Conservation (phyloP, 2,797 vertebrate species). For the Molossus alvarezi region DNA sequence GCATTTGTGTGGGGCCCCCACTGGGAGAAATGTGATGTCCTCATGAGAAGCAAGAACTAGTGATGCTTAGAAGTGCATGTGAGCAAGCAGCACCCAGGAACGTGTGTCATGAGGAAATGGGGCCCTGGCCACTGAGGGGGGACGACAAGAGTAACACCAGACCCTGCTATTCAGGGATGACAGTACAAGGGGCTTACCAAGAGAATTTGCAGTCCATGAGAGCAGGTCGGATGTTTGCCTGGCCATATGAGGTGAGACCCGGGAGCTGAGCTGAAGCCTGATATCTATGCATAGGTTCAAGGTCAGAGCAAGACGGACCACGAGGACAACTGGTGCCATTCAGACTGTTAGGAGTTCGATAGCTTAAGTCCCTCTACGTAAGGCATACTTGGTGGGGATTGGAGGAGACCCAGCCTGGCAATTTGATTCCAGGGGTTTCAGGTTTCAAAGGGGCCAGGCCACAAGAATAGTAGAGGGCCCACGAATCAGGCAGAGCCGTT, state of each 20-base stretch:
- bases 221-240: not conserved
- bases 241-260: not conserved
- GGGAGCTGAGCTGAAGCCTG: not conserved
- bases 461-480: not conserved
- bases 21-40: not conserved
- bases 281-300: not conserved
- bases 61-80: not conserved
- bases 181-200: not conserved
- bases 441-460: not conserved
- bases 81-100: not conserved
- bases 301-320: not conserved
- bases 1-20: not conserved
- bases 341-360: not conserved
- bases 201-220: not conserved
- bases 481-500: not conserved
- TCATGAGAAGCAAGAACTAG: not conserved
- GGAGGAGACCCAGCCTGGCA: not conserved
- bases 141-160: not conserved
- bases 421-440: not conserved
- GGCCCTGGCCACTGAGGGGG: not conserved
- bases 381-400: not conserved
- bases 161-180: accelerated
- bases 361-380: not conserved
- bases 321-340: not conserved
- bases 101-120: not conserved